Evolutionary conservation across 2,797 vertebrate genomes (phyloP), one percentile per base, ranked within the genome.

Genomic region (Sphenodon punctatus): DNA sequence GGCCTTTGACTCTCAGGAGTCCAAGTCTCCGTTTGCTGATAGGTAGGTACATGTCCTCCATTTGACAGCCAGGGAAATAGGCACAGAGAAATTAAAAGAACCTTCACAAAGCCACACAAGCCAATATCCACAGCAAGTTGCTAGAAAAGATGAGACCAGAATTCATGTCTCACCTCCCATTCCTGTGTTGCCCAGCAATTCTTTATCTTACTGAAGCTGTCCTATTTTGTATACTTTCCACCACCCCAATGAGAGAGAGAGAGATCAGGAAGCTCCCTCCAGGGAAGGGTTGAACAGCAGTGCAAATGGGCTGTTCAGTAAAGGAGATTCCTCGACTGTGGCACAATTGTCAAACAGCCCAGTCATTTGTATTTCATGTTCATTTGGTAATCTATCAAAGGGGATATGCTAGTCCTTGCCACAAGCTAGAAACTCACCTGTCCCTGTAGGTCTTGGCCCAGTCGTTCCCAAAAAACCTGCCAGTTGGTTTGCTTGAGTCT

Each of bases 401-500:
- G n/a, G n/a, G n/a, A n/a, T 27, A 27, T 3, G 23, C 42, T 15
- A 25, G 7, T 58, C 20, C 61, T 1, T 0, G 46, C 30, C 5
- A 4, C 27, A 67, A 48, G 5, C 23, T 22, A 12, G 16, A 30
- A 46, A 53, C 86, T 67, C 78, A 98, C 98, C 98, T 97, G 92
- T 98, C 96, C 72, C 95, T 96, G 93, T 99, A 99, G 6, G 80
- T 65, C 72, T 92, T 90, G 20, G 98, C 96, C 98, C 97, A 98
- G 79, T 2, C 96, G 69, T 97, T 97, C 2, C 98, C 97, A 84
- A 99, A 99, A 92, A 99, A 99, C n/a, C 97, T 96, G 67, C 97
- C 97, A 1, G 67, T 25, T 1, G 97, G 97, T 68, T 98, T 96
- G 32, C 87, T 68, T 0, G 32, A 64, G 0, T 98, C 97, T 94